A percentile compares a stretch with the other conserved stretches of the same genome.
Evolutionary conservation across 2,888 invertebrate genomes (phyloP).

Genomic region (Cosmorhoe ocellata): DNA sequence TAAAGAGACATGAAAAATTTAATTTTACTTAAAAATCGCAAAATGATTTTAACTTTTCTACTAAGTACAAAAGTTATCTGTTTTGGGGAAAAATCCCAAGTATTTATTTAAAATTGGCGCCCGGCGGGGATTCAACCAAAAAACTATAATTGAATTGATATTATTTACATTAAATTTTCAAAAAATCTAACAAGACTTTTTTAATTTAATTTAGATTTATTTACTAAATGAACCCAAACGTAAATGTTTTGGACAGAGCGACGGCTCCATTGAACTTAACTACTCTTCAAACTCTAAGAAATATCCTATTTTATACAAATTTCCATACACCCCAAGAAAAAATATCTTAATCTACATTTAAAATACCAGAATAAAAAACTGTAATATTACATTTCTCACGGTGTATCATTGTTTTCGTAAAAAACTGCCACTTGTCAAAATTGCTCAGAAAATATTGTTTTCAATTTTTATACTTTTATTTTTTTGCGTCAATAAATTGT

Average conservation of each 20-base stretch:
- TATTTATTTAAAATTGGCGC: background rate
- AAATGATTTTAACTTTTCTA: too few species aligned
- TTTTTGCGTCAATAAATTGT: too few species aligned
- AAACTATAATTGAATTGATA: slow-evolving; percentile 51
- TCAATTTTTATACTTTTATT: background rate
- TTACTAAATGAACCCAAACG: slow-evolving; percentile 73
- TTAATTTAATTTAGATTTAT: slow-evolving; percentile 30
- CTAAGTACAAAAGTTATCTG: too few species aligned
- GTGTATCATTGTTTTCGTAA: slow-evolving; percentile 52
- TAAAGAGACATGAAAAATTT: too few species aligned
- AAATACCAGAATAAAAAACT: slow-evolving; percentile 56
- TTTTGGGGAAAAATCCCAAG: too few species aligned
- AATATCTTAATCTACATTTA: slow-evolving; percentile 55
- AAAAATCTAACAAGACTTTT: slow-evolving; percentile 60
- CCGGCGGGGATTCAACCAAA: slow-evolving; percentile 1
- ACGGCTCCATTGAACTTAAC: slow-evolving; percentile 58
- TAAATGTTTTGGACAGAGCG: slow-evolving; percentile 58
- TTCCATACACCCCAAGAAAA: slow-evolving; percentile 76
- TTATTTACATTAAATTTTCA: slow-evolving; percentile 62
- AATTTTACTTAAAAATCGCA: too few species aligned
- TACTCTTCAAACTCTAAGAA: slow-evolving; percentile 55
- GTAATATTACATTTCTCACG: slow-evolving; percentile 39
- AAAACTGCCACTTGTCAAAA: slow-evolving; percentile 6
- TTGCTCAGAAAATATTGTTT: slow-evolving; percentile 37
- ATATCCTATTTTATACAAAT: slow-evolving; percentile 77